Evolutionary conservation across 1,140 invertebrate genomes (phyloP), one percentile per base, ranked within the genome.

Genomic region (Cyphomyrmex costatus): DNA sequence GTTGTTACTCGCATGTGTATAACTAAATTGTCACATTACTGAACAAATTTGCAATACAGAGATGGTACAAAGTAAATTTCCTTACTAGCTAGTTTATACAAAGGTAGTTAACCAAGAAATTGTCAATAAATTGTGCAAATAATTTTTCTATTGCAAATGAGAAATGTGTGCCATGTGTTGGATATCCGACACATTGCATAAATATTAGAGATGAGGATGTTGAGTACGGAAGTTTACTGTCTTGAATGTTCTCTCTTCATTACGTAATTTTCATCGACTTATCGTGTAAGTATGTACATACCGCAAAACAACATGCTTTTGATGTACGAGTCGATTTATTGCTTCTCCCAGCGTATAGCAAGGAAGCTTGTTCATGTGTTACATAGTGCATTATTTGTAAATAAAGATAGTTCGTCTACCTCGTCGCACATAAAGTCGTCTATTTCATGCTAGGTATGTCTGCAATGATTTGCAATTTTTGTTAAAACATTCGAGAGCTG

Each of bases 231-330:
- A 83, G 27, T 74, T 83, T 83, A 83, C 68, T 83, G 6, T 21
- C 33, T 36, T 61, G 49, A 60, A 61, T 70, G 56, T 83, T 36
- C 21, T 74, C 53, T 70, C 49, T n/a, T 58, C 33, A 46, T 49
- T 74, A 74, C 79, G 36, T 83, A 74, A 68, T 24, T 33, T 82
- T 74, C 79, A 74, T 0, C 68, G 68, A 74, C 24, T 74, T 46
- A 53, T n/a, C 79, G 79, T 36, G 79, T 83, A 83, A 74, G 79
- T 83, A 74, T 83, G 79, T 83, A 83, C 68, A 83, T 74, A 83
- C 46, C 79, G 79, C 56, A 42, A 53, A 82, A 60, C 30, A 49
- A 80, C 68, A 61, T 19, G 79, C 79, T 83, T 83, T 83, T 56
- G 42, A 74, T 83, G 79, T 83, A 83, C 79, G 33, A 71, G 49